These are phyloP conservation scores for Cladopsammia gracilis DNA, from an alignment of 64 coral and sea anemone species.

Conservation along the genomic window DNA sequence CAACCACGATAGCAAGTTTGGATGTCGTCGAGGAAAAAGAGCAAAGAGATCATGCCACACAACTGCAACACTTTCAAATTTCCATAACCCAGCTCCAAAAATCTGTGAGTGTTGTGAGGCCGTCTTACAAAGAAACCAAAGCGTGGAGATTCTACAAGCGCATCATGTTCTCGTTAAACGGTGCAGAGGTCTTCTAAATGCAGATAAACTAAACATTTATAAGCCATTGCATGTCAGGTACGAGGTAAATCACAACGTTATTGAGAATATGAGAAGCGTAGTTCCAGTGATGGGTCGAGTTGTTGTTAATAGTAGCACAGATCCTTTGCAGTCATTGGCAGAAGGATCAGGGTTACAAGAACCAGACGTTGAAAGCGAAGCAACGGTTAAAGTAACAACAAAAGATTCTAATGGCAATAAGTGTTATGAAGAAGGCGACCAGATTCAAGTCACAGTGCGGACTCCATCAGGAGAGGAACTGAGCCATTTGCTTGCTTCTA, in stretches of 20 bases:
- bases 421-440: slow-evolving; percentile 9
- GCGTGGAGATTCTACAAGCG: slow-evolving; percentile 35
- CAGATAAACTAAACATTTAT: slow-evolving; percentile 14
- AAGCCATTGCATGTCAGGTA: background rate
- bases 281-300: background rate
- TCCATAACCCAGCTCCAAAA: slow-evolving; percentile 20
- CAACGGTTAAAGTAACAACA: background rate
- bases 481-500: background rate
- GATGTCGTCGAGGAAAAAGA: slow-evolving; percentile 43
- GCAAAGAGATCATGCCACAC: background rate
- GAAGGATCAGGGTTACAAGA: background rate
- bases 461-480: background rate
- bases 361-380: background rate
- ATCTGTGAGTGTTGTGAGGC: slow-evolving; percentile 23
- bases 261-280: background rate
- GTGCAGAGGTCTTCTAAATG: slow-evolving; percentile 9
- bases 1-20: background rate
- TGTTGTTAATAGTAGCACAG: slow-evolving; percentile 24
- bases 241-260: background rate
- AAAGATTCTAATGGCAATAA: slow-evolving; percentile 1
- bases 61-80: slow-evolving; percentile 6
- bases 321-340: background rate
- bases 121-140: slow-evolving; percentile 26
- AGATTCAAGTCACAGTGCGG: background rate
- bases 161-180: background rate